Evolutionary conservation across 2,888 invertebrate species (phyloP).

Genomic region (Adelphocoris suturalis): DNA sequence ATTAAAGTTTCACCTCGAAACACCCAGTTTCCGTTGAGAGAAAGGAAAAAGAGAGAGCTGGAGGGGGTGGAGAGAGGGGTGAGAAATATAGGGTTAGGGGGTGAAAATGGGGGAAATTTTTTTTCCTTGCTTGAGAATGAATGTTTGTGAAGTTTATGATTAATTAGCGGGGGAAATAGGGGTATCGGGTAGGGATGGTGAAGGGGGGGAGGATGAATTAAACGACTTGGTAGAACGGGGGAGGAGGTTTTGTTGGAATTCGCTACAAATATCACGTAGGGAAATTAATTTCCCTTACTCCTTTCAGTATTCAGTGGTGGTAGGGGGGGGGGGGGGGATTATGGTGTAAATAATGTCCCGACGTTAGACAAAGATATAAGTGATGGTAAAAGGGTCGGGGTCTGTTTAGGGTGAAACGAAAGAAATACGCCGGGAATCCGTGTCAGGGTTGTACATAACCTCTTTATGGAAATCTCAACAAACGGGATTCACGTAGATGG

Average conservation of each 20-base stretch:
- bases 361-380: neutral
- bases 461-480: no score
- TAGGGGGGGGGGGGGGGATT: neutral
- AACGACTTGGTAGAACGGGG: neutral
- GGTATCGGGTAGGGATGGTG: neutral
- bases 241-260: neutral
- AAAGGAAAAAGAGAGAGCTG: no score
- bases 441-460: neutral
- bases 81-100: neutral
- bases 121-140: neutral
- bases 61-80: no score
- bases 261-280: conserved; percentile 14
- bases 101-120: neutral
- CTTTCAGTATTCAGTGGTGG: neutral
- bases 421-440: neutral
- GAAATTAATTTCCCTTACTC: neutral
- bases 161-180: neutral
- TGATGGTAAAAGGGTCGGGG: neutral
- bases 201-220: neutral
- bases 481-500: no score
- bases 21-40: neutral
- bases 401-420: neutral
- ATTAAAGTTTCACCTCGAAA: neutral
- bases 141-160: conserved; percentile 25
- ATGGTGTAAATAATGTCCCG: conserved; percentile 17